Conservation (phyloP, 2,113 vertebrate genomes). For the Butorides virescens region DNA sequence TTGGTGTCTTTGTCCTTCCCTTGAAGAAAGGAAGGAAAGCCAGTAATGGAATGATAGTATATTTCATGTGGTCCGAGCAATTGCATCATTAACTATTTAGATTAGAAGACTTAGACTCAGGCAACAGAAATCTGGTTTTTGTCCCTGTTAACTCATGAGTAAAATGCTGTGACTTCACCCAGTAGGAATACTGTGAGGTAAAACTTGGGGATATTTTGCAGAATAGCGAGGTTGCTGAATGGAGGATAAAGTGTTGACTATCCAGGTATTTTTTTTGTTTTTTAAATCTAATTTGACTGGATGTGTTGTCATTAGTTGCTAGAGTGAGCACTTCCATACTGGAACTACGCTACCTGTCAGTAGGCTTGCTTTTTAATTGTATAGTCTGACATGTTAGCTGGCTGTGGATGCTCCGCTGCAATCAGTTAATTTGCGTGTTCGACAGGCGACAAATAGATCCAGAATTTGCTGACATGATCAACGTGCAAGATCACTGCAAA, state of each 20-base stretch:
- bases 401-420: background rate
- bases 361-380: background rate
- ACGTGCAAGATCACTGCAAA: slow-evolving; percentile 81
- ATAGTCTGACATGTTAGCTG: rapidly evolving
- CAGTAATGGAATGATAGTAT: background rate
- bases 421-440: rapidly evolving
- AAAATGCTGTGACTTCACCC: background rate
- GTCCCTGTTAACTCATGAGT: background rate
- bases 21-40: background rate
- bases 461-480: slow-evolving; percentile 93
- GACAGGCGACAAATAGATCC: slow-evolving; percentile 86
- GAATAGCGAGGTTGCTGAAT: background rate
- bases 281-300: background rate
- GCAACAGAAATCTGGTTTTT: background rate
- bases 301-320: background rate
- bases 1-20: background rate
- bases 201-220: background rate
- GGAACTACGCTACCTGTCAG: rapidly evolving
- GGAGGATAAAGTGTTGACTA: background rate
- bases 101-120: background rate
- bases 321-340: rapidly evolving
- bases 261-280: background rate
- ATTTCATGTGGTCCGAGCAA: background rate
- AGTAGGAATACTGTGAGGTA: background rate
- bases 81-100: background rate